Evolutionary conservation across 2,888 invertebrate species (phyloP), one percentile per base, ranked within the genome.

Genomic region (Orthosia gracilis): DNA sequence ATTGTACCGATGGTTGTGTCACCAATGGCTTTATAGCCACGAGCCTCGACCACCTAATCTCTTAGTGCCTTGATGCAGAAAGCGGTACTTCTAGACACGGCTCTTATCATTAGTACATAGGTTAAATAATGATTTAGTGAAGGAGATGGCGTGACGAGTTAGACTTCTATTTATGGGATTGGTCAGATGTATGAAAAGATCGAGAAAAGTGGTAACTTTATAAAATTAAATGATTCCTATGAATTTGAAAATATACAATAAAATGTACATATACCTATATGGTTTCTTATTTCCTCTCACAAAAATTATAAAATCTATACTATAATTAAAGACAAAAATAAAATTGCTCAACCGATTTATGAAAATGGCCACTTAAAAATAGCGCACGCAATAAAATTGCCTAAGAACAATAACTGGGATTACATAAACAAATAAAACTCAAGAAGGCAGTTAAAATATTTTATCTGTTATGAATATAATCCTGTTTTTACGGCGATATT

Each of bases 381-480:
- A 77, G 83, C 87, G 89, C 87, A 90, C 85, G 87, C 91, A 91
- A 91, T 94, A 94, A 94, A 94, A 92, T 89, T 86, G 86, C 87
- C 90, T 85, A 90, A 91, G 90, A 94, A 94, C 92, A 94, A 94
- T 94, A 94, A 94, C 91, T 90, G 89, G 91, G 92, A 94, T 94
- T 94, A 94, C 92, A 91, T 93, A 94, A 94, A 93, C 94, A 94
- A 94, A 95, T 94, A 94, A 94, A 95, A 94, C 90, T 90, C 91
- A 89, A 88, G 91, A 89, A 90, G 87, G 91, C 92, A 90, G 91
- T 95, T 94, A 95, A 95, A 95, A 94, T 95, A 95, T 95, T 95
- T 94, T 95, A 95, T 95, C 93, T 94, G 92, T 95, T 95, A 95
- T 95, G 95, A 95, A 95, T 94, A 95, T 95, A 95, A 95, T 94